Evolutionary conservation across 2,888 invertebrate genomes (phyloP), one percentile per base, ranked within the genome.

Genomic region (Baronia brevicornis): DNA sequence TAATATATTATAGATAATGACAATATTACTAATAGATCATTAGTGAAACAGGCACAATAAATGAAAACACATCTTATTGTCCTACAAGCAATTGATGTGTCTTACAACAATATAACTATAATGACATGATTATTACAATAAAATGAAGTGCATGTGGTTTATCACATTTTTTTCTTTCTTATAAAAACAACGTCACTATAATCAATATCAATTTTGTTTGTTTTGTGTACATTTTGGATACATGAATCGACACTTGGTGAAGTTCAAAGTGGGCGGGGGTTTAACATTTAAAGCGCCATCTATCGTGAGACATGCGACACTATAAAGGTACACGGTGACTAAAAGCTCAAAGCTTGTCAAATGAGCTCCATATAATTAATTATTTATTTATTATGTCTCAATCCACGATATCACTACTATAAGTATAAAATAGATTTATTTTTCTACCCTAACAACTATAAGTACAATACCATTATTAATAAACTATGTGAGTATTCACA

Each of bases 381-480:
- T 11, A 17, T 31, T 22, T 21, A 14, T 27, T 22, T 21, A 9
- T 31, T 27, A 9, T 39, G 36, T 44, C 43, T 51, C 57, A 54
- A 38, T 44, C 36, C 39, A 51, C 38, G 44, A 49, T 62, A 56
- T 54, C 50, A 49, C 52, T 61, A 64, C 46, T 56, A 43, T 66
- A 67, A 73, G 77, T 82, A 80, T 79, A 82, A 80, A 80, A 82
- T 80, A 82, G 74, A 73, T 73, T 60, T 68, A 64, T 73, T 69
- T 71, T 37, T 63, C 67, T 78, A 77, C 58, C 62, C 67, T 67
- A 70, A 50, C 56, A 60, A 58, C 63, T 70, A 68, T 71, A 72
- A 61, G 67, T 59, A 53, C 48, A 54, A 46, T 41, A 39, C 42
- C 37, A 43, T 43, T 55, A 46, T 45, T 49, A 28, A 41, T 31